phyloP scores from a whole-genome alignment of 1,140 invertebrate genomes.

The Macrosteles quadrilineatus region DNA sequence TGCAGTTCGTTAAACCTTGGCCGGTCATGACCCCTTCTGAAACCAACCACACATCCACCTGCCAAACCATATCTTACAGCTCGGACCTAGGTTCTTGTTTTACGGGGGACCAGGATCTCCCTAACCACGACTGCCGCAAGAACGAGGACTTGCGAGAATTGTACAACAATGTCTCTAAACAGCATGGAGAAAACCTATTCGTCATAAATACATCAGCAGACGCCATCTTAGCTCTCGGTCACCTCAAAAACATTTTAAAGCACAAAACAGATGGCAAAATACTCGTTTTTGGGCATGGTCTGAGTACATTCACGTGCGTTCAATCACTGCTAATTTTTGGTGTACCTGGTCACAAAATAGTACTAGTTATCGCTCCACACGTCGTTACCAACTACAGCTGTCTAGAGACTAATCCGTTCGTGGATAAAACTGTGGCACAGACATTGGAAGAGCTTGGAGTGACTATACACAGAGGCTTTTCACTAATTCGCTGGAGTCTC shows the following conservation, averaged over 20 bases:
- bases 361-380: constrained; percentile 56
- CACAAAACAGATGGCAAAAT: constrained; percentile 45
- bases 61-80: no score
- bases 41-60: no score
- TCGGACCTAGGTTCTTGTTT: no score
- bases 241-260: background rate
- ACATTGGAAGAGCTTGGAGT: background rate
- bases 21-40: background rate
- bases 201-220: background rate
- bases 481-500: background rate
- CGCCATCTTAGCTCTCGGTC: background rate
- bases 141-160: background rate
- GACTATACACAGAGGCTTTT: background rate
- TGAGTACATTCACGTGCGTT: constrained; percentile 62
- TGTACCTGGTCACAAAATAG: constrained; percentile 53
- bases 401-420: background rate
- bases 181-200: background rate
- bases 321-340: constrained; percentile 58
- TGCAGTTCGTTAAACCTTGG: constrained; percentile 59
- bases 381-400: no score
- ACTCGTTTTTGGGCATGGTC: constrained; percentile 61
- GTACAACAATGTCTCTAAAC: background rate
- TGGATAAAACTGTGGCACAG: constrained; percentile 6
- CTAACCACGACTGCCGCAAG: no score
- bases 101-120: no score